Evolutionary conservation across 1,140 invertebrate genomes (phyloP), one percentile per base, ranked within the genome.

Genomic region (Euwallacea similis): DNA sequence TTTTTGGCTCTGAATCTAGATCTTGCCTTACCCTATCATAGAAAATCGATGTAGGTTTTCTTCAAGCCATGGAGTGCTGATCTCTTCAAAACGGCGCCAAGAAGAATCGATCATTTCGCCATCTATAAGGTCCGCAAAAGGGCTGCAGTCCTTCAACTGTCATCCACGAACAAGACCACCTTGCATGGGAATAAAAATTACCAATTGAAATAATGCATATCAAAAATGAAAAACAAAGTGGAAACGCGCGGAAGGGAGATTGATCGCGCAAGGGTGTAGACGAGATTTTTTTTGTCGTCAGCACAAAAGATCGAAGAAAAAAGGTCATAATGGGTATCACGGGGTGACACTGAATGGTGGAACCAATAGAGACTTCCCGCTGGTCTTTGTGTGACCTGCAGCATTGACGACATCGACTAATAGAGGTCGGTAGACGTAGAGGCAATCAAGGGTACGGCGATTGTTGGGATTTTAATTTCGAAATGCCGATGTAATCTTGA

Each of bases 241-340:
- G 42, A 59, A 68, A 60, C 11, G 47, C 56, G 66, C 33, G 44
- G 60, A 50, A 60, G 44, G 66, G 66, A 44, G 66, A 68, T 69
- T 69, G 54, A 69, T 69, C 68, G 68, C 59, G 60, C 59, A 61
- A 69, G 66, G 56, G 66, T 69, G 66, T 69, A 63, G 46, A 16
- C 46, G 60, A 62, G 47, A 50, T 66, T 72, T 73, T 76, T 73
- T 62, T 72, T 68, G 69, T 68, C 47, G 65, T 44, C 41, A 62
- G 65, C 56, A 76, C 70, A 78, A 75, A 73, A 75, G 73, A 78
- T 74, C 74, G 73, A 74, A 77, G 76, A 53, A 75, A 77, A 78
- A 78, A 78, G 74, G 76, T 78, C 77, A 73, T 69, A 78, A 76
- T 75, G 68, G 76, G 72, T 75, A 76, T 78, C 77, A 74, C 72